Evolutionary conservation across 2,888 invertebrate species (phyloP), one percentile per base, ranked within the genome.

Genomic region (Pycnomerus fuliginosus): DNA sequence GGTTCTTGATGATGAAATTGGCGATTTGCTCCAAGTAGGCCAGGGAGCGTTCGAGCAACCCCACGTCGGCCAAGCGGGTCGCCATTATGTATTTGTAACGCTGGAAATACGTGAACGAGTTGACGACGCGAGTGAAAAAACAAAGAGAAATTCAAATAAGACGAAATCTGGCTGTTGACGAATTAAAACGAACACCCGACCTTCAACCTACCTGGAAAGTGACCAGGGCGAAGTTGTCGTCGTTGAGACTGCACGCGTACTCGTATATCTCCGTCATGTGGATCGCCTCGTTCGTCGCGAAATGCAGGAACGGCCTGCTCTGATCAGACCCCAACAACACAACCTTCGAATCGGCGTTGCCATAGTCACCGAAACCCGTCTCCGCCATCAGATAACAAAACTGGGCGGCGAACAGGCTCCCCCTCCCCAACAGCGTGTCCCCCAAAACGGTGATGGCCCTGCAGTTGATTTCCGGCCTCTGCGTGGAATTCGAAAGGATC

Each of bases 201-300:
- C 22, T 13, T 22, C 15, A n/a, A 55, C 67, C 54, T 61, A 87
- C 86, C 79, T 87, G 87, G 61, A 90, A 79, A 61, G 87, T 84
- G 1, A 82, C 76, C 44, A 94, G 78, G 29, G 80, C 78, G 67
- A 85, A 90, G 37, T 80, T 78, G 13, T 83, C 80, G 64, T 85
- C 86, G 53, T 84, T 86, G 33, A 96, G 77, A 45, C 87, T 84
- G 52, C 88, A 80, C 2, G 94, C 95, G 70, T 93, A 97, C 72
- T 96, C 96, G 71, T 93, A 96, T 46, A 96, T 85, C 75, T 96
- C 95, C 0, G 96, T 96, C 74, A 94, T 87, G 75, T 95, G 90
- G 48, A 96, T 86, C 13, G 94, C 90, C 66, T 87, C 85, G 67
- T 86, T 85, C 37, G 80, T 83, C 24, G 87, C 86, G 69, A 91